Evolutionary conservation across 2,113 vertebrate genomes (phyloP).

Genomic region (Corythaixoides concolor): DNA sequence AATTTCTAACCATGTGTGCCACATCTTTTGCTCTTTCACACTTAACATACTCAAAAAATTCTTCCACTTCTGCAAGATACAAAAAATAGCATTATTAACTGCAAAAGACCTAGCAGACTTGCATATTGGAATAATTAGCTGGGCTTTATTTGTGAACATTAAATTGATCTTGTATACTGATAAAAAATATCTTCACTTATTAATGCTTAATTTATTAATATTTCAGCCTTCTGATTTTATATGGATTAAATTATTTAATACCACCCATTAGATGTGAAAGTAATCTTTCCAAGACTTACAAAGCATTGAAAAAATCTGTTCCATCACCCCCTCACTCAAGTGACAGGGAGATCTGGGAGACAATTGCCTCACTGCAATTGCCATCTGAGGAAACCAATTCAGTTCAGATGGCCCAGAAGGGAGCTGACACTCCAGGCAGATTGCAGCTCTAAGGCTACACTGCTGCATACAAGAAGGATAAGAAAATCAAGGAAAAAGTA

Average conservation of each 20-base stretch:
- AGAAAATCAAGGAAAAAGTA: neutral
- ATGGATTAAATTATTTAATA: neutral
- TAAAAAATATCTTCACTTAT: neutral
- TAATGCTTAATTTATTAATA: neutral
- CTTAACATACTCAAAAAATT: constrained; percentile 87
- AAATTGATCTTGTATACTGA: neutral
- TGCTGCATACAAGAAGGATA: neutral
- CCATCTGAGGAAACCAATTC: neutral
- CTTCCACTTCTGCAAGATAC: constrained; percentile 78
- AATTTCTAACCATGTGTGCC: constrained; percentile 78
- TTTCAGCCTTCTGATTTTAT: neutral
- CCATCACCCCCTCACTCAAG: neutral
- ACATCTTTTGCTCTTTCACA: constrained; percentile 79
- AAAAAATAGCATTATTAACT: neutral
- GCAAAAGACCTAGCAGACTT: neutral
- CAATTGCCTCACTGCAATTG: neutral
- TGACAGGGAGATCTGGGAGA: neutral
- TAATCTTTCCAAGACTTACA: neutral
- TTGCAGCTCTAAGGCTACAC: neutral
- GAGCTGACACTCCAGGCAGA: neutral
- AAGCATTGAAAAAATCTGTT: neutral
- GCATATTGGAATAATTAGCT: neutral
- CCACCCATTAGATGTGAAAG: neutral
- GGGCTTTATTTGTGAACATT: neutral
- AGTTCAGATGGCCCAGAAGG: neutral